phyloP scores from a whole-genome alignment of 2,888 invertebrate genomes.

The Craniophora ligustri region DNA sequence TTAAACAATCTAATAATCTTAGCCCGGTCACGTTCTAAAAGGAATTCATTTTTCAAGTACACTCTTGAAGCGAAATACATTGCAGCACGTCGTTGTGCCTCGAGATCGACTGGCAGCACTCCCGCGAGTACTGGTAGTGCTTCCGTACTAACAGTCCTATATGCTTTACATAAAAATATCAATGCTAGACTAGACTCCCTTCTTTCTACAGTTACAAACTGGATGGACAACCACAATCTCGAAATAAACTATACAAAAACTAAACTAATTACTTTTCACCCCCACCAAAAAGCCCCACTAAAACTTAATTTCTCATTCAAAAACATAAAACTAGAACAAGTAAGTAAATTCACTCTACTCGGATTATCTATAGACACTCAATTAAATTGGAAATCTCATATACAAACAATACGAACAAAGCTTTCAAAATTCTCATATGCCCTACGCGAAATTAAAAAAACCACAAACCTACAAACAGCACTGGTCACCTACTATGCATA shows the following conservation, averaged over 20 bases:
- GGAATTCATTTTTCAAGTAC: too few relatives aligned
- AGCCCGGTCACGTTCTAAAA: too few relatives aligned
- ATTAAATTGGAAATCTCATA: neutral
- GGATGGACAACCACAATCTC: slow-evolving; percentile 9
- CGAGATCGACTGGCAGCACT: too few relatives aligned
- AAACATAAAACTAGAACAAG: slow-evolving; percentile 1
- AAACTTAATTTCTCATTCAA: neutral
- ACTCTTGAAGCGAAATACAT: too few relatives aligned
- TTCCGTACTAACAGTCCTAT: too few relatives aligned
- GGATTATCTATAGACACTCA: neutral
- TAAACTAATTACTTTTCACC: slow-evolving; percentile 14
- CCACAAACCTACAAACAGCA: neutral
- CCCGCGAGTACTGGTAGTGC: too few relatives aligned
- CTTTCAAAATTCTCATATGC: neutral
- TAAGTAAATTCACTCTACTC: slow-evolving; percentile 4
- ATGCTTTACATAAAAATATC: too few relatives aligned
- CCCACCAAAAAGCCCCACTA: slow-evolving; percentile 5
- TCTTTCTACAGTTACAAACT: neutral
- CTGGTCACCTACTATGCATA: neutral
- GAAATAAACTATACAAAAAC: slow-evolving; percentile 17
- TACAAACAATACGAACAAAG: neutral
- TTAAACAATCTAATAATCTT: too few relatives aligned
- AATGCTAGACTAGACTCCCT: too few relatives aligned
- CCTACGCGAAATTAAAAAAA: neutral
- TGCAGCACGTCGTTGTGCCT: too few relatives aligned